A percentile compares a stretch with the other conserved stretches of the same genome.
Conservation (phyloP, 2,797 vertebrate genomes). For the Anisognathus igniventris region DNA sequence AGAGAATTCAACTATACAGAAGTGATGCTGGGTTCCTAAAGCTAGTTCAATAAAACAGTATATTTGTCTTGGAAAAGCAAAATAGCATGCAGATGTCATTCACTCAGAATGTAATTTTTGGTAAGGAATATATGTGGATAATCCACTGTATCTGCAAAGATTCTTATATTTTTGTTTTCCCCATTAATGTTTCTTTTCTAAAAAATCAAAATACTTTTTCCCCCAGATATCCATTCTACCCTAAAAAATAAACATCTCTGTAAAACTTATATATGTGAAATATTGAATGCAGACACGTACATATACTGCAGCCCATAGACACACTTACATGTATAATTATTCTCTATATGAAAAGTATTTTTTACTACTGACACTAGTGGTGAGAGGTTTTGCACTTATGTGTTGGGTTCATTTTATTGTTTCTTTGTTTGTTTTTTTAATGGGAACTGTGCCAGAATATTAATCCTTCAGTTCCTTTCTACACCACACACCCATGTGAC, state of each 20-base stretch:
- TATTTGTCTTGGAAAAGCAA: not conserved
- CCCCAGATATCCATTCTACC: not conserved
- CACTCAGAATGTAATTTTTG: not conserved
- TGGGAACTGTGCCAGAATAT: not conserved
- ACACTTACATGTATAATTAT: not conserved
- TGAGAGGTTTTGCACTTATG: not conserved
- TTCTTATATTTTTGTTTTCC: not conserved
- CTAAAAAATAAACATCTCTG: not conserved
- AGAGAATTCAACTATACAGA: not conserved
- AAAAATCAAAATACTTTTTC: not conserved
- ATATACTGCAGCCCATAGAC: not conserved
- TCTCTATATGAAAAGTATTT: not conserved
- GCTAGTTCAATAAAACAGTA: not conserved
- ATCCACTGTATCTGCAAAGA: not conserved
- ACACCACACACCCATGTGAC: fast-evolving
- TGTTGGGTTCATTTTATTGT: not conserved
- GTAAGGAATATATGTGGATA: not conserved
- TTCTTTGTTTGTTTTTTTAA: not conserved
- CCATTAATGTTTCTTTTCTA: not conserved
- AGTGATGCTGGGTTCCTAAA: not conserved
- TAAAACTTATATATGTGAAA: not conserved
- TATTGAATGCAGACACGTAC: not conserved
- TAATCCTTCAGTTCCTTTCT: not conserved
- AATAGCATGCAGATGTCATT: not conserved
- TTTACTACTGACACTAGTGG: not conserved